Conservation (phyloP, 2,113 vertebrate genomes). For the Brienomyrus brachyistius region DNA sequence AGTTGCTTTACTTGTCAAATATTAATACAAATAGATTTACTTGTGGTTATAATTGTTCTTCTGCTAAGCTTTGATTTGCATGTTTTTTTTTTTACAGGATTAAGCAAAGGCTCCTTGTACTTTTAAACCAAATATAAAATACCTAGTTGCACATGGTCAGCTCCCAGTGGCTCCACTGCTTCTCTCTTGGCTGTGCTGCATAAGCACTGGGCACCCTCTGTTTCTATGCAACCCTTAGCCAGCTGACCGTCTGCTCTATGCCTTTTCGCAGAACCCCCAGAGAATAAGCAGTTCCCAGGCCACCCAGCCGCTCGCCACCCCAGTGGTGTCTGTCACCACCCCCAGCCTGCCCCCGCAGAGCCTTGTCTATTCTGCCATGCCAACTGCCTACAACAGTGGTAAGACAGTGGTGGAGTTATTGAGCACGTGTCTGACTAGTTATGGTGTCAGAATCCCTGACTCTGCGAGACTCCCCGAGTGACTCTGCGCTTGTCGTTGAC, state of each 20-base stretch:
- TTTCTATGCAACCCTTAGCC: background rate
- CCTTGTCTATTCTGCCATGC: slow-evolving; percentile 76
- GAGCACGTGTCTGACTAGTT: background rate
- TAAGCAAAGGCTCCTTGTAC: background rate
- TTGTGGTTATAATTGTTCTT: background rate
- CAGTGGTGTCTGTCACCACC: slow-evolving; percentile 86
- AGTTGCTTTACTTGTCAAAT: background rate
- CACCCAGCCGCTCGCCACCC: slow-evolving; percentile 78
- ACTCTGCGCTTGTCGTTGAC: background rate
- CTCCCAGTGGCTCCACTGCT: background rate
- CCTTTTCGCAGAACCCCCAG: slow-evolving; percentile 65
- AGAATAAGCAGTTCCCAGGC: slow-evolving; percentile 78
- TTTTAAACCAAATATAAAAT: background rate
- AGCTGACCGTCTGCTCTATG: background rate
- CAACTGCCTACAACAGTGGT: slow-evolving; percentile 82
- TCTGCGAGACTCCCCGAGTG: background rate
- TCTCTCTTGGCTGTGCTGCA: background rate
- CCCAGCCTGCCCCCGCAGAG: slow-evolving; percentile 81
- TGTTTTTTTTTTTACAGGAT: background rate
- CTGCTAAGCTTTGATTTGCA: background rate
- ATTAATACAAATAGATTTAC: background rate
- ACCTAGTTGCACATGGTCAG: background rate
- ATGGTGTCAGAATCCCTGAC: background rate
- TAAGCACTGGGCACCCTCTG: no score
- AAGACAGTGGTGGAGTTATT: slow-evolving; percentile 26